Evolutionary conservation across 1,140 invertebrate genomes (phyloP), one percentile per base, ranked within the genome.

Genomic region (Bombus turneri): DNA sequence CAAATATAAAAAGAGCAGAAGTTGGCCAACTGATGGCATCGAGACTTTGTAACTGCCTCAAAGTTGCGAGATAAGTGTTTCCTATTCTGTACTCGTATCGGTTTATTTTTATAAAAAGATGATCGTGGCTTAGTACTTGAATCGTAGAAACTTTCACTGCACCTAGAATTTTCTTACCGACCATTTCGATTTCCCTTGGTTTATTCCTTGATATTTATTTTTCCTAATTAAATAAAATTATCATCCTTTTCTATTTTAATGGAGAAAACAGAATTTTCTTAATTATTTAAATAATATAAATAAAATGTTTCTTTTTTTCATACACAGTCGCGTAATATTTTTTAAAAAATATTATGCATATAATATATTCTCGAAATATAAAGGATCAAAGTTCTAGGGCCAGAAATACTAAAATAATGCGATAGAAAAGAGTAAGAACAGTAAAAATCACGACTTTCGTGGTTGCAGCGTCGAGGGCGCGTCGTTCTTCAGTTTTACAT

Each of bases 21-120:
- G 47, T 31, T 31, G n/a, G 74, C 53, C 72, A 73, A 59, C 71
- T 22, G 81, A 81, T 18, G n/a, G 71, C 59, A 62, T 62, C 1
- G 59, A 62, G 59, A 62, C 47, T 53, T 53, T 53, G 47, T 53
- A 53, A 53, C 47, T 53, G 47, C 47, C 18, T 53, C 47, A 8
- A 53, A 53, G 47, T 53, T 53, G 18, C 47, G 5, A 53, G 47
- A 53, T 53, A 53, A 53, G 47, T 53, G 47, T 53, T 53, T 53
- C 47, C 47, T 22, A 8, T 53, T 53, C 18, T 53, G 5, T 18
- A 22, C 47, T 53, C 18, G 47, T 53, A 53, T 53, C 47, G 47
- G 5, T 53, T 22, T 53, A 53, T 53, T 53, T 53, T 53, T 53
- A 53, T 53, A 18, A 53, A 53, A 53, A 22, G 47, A 53, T 8